These are phyloP conservation scores for Gasterosteus nipponicus DNA, from an alignment of 2,113 vertebrate genomes.

Conservation along the genomic window DNA sequence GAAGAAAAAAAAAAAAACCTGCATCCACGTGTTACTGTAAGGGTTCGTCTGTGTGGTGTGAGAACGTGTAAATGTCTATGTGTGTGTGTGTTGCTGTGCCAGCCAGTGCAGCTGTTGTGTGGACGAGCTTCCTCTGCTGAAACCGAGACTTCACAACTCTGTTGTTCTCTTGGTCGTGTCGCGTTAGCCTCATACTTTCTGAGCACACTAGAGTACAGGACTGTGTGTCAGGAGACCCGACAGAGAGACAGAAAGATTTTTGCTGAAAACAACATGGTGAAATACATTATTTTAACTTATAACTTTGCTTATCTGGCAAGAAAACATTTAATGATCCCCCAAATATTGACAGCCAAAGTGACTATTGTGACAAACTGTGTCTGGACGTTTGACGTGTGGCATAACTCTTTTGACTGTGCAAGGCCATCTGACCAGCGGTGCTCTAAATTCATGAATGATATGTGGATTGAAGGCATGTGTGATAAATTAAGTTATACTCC, in stretches of 20 bases:
- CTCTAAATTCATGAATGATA: background rate
- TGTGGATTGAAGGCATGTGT: background rate
- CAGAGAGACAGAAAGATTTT: background rate
- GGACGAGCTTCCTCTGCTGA: slow-evolving; percentile 28
- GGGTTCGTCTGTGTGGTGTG: slow-evolving; percentile 38
- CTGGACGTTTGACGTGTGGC: background rate
- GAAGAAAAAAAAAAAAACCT: slow-evolving; percentile 74
- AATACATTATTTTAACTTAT: background rate
- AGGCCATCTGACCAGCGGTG: background rate
- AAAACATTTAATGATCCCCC: background rate
- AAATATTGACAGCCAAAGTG: background rate
- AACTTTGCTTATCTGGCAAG: background rate
- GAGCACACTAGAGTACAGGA: background rate
- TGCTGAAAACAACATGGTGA: background rate
- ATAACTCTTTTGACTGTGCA: background rate
- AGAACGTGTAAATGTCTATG: slow-evolving; percentile 32
- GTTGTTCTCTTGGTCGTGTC: slow-evolving; percentile 39
- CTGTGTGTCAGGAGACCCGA: background rate
- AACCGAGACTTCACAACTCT: slow-evolving; percentile 57
- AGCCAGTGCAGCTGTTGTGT: slow-evolving; percentile 58
- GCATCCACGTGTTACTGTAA: slow-evolving; percentile 39
- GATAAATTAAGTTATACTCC: slow-evolving; percentile 3
- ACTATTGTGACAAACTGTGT: background rate
- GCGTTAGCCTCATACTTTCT: slow-evolving; percentile 18
- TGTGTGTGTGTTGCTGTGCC: slow-evolving; percentile 11